Conservation (phyloP, 2,797 vertebrate species). For the Gadopsis bispinosus region DNA sequence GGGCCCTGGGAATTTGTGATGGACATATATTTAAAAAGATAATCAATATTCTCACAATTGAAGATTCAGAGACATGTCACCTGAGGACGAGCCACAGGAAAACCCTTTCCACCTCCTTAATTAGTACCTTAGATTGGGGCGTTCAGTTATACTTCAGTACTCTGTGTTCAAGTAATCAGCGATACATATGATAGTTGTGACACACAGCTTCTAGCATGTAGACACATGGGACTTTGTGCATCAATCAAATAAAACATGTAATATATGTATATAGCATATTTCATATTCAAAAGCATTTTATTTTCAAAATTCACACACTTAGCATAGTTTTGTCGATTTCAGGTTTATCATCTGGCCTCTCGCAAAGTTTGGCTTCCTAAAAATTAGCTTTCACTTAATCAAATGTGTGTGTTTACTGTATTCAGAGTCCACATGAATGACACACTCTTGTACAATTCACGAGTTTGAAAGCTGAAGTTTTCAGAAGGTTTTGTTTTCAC, state of each 20-base stretch:
- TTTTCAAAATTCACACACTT: slow-evolving; percentile 13
- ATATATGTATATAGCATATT: not conserved
- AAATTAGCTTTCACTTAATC: not conserved
- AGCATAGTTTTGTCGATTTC: not conserved
- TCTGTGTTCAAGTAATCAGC: slow-evolving; percentile 3
- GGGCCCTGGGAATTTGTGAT: not conserved
- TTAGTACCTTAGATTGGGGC: slow-evolving; percentile 20
- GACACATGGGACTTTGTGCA: slow-evolving; percentile 12
- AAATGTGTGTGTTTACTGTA: not conserved
- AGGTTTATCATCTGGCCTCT: slow-evolving; percentile 4
- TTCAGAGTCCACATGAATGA: not conserved
- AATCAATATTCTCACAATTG: not conserved
- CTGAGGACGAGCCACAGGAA: slow-evolving; percentile 29
- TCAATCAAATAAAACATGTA: slow-evolving; percentile 22
- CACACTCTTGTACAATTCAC: not conserved
- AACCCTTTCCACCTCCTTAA: slow-evolving; percentile 32
- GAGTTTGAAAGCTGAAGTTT: not conserved
- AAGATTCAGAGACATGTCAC: slow-evolving; percentile 26
- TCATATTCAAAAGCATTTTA: not conserved
- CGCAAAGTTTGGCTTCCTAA: not conserved
- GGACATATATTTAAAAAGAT: not conserved
- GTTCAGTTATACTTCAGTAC: slow-evolving; percentile 6
- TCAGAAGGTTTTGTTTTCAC: not conserved
- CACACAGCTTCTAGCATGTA: not conserved
- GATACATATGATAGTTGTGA: not conserved